Conservation (phyloP, 2,797 vertebrate genomes). For the Fistularia commersonii region DNA sequence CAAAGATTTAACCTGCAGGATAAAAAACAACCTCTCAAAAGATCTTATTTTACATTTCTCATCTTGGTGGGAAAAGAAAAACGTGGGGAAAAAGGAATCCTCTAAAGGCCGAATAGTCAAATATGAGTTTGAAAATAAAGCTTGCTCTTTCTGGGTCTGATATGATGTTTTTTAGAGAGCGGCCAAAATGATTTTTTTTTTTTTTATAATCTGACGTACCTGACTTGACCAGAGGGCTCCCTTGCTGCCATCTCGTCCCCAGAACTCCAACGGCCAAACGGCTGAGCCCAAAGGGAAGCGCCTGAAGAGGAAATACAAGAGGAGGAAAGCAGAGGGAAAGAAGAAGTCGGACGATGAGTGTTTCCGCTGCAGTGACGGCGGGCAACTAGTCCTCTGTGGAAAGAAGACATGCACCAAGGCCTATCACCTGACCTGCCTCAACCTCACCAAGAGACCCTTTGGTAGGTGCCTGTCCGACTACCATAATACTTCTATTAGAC, state of each 20-base stretch:
- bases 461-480: constrained; percentile 68
- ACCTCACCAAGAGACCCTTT: constrained; percentile 92
- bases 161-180: too few species aligned
- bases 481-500: neutral
- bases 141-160: too few species aligned
- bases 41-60: too few species aligned
- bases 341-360: constrained; percentile 92
- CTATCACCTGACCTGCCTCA: constrained; percentile 93
- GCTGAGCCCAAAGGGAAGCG: constrained; percentile 89
- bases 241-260: constrained; percentile 2
- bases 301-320: constrained; percentile 84
- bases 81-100: too few species aligned
- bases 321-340: constrained; percentile 79
- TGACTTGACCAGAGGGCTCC: too few species aligned
- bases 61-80: too few species aligned
- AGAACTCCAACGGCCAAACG: constrained; percentile 66
- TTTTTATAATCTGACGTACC: too few species aligned
- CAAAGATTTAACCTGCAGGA: too few species aligned
- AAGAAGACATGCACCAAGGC: constrained; percentile 95
- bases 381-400: constrained; percentile 91
- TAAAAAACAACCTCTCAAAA: too few species aligned
- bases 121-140: too few species aligned
- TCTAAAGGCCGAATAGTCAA: too few species aligned
- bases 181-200: too few species aligned
- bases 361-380: constrained; percentile 95